Evolutionary conservation across 2,888 invertebrate species (phyloP), one percentile per base, ranked within the genome.

Genomic region (Nasonovia ribisnigri): DNA sequence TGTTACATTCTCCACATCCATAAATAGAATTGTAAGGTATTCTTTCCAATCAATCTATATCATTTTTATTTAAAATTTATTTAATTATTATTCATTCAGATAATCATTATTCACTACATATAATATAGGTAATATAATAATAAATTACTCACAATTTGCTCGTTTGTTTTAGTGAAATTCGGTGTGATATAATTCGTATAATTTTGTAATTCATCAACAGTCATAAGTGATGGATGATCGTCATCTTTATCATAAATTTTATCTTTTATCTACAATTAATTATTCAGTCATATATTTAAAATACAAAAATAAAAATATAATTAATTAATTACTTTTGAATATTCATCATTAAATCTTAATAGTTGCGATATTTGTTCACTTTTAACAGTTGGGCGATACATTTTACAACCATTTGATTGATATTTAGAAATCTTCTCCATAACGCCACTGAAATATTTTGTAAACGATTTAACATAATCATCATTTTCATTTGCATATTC

Each of bases 21-120:
- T 96, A 95, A 97, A 97, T 24, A 98, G 95, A 90, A 96, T 96
- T 95, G 96, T 96, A 60, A 98, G 95, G 95, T 97, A 98, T 60
- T 96, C 96, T 93, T 96, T 96, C 97, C 98, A 98, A 67, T 95
- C 94, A 54, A 95, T 94, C 95, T 95, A 93, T 67, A 92, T 26
- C 1, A 5, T 26, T 92, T 91, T 11, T 46, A 86, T n/a, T 46
- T 48, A 48, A 48, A 86, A 86, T 86, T 1, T 46, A 87, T 48
- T 16, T 48, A n/a, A n/a, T 46, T 48, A 46, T 87, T 48, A 48
- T 5, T n/a, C 11, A n/a, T 67, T 67, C 16, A 48, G 10, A 48
- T 67, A n/a, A 67, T 67, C n/a, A 67, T n/a, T 48, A n/a, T n/a
- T 67, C 16, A 10, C 48, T 48, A 48, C 6, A 48, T 48, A n/a